Evolutionary conservation across 2,888 invertebrate genomes (phyloP).

Genomic region (Poecilobothrus nobilitatus): DNA sequence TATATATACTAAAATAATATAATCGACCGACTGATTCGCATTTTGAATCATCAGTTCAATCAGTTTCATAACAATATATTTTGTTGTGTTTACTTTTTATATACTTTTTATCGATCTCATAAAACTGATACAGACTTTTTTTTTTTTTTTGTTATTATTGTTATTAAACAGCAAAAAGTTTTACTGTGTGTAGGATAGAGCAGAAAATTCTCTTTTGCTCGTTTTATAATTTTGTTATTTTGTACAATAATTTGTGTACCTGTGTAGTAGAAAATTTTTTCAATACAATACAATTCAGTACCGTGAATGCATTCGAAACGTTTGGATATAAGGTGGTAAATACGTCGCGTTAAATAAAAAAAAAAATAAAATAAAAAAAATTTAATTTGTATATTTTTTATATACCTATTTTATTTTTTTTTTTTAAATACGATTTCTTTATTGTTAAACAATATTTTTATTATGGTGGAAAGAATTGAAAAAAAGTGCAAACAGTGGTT

Average conservation of each 20-base stretch:
- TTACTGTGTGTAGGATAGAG: neutral
- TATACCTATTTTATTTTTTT: neutral
- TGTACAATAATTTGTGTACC: too few relatives aligned
- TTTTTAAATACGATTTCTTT: neutral
- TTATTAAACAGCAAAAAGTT: neutral
- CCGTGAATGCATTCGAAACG: constrained; percentile 36
- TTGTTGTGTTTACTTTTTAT: too few relatives aligned
- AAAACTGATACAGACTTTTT: too few relatives aligned
- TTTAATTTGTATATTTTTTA: too few relatives aligned
- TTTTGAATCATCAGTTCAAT: too few relatives aligned
- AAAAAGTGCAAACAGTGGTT: too few relatives aligned
- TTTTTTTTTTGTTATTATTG: neutral
- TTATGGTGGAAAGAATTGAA: neutral
- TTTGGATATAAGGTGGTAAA: constrained; percentile 22
- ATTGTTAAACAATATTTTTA: neutral
- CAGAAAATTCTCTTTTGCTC: neutral
- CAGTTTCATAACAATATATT: too few relatives aligned
- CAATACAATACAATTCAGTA: constrained; percentile 28
- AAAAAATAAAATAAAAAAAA: neutral
- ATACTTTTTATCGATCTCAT: too few relatives aligned
- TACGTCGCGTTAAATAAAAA: neutral
- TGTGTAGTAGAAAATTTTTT: constrained; percentile 8
- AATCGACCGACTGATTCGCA: too few relatives aligned
- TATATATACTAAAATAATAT: too few relatives aligned
- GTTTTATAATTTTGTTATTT: too few relatives aligned